Base-by-base conservation (phyloP, 2,888 invertebrate species). In the Eupithecia dodoneata region DNA sequence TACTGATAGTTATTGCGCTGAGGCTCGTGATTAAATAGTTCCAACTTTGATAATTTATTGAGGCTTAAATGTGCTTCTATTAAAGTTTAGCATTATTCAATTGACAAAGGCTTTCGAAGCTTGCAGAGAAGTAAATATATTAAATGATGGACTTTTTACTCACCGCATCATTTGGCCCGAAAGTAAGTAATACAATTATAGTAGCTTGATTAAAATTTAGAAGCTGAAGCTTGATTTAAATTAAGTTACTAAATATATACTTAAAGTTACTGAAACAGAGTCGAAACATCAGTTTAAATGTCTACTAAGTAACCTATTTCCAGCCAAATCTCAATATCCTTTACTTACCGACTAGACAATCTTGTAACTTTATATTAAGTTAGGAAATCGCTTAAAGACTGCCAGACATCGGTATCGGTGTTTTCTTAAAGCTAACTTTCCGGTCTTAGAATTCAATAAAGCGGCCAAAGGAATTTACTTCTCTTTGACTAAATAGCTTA, bases 401-500 rank as follows among this genome's bases (percentile, higher is more conserved):
- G 86, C 89, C 88, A 89, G 89, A 89, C 89, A 89, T 88, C 87
- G 88, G 89, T 90, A 93, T 93, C 92, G 93, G 90, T 92, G 91
- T 90, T 91, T 93, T 91, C 89, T 90, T 92, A 92, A 92, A 92
- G 86, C 86, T 87, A 93, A 93, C 90, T 94, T 93, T 88, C 88
- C 88, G 87, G 89, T 88, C 89, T 91, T 89, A 92, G 93, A 92
- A 91, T 93, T 93, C 91, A 93, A 93, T 93, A 93, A 93, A 92
- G 93, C 91, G 86, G 88, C 88, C 89, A 88, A 88, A 90, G 92
- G 92, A 92, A 92, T 93, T 93, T 88, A 89, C 89, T 92, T 91
- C 90, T 90, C 92, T 94, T 93, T 93, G 93, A 92, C 92, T 93
- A 93, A 94, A 94, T 92, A 92, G 90, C 91, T 93, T 88, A 91